Evolutionary conservation across 2,797 vertebrate species (phyloP), one percentile per base, ranked within the genome.

Genomic region (Phoeniculus purpureus): DNA sequence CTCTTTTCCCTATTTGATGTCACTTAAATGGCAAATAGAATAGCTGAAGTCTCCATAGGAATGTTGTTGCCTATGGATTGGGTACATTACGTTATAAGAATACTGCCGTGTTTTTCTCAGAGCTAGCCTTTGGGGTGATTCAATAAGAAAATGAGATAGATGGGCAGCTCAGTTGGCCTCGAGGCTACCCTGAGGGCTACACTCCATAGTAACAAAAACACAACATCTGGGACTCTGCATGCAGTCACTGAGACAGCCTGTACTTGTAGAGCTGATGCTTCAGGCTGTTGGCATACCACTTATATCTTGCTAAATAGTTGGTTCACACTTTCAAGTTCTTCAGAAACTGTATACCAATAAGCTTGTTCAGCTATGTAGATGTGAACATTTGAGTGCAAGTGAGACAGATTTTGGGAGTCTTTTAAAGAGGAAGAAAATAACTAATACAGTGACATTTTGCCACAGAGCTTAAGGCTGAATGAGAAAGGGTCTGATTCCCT

Each of bases 1-100:
- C 13, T 82, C 55, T 83, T 45, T 66, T 10, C 45, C 19, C 34
- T 76, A 12, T 50, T 83, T 86, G 64, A 67, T 94, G 58, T 88
- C 45, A 86, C 25, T 67, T 40, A 94, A 94, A 92, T 84, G 88
- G 71, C 64, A 94, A 88, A 73, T 32, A 59, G 32, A 83, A 62
- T 54, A 74, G 27, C 54, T 74, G 67, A 92, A 94, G 56, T 71
- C 75, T 71, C 40, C n/a, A 10, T 29, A 60, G 9, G 81, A 78
- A 79, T 68, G 31, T 25, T 81, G 31, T 23, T 66, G 18, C 34
- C 71, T 79, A 60, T 56, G 48, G 17, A 50, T 23, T 56, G 16
- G 26, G 34, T 84, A 74, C 27, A 37, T 29, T 0, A 1, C 10
- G 79, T n/a, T 20, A 14, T 54, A 71, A 71, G 40, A 79, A 47